A percentile compares a stretch with the other conserved stretches of the same genome.
phyloP scores from a whole-genome alignment of 2,888 invertebrate genomes.

The Heliconius cydno region DNA sequence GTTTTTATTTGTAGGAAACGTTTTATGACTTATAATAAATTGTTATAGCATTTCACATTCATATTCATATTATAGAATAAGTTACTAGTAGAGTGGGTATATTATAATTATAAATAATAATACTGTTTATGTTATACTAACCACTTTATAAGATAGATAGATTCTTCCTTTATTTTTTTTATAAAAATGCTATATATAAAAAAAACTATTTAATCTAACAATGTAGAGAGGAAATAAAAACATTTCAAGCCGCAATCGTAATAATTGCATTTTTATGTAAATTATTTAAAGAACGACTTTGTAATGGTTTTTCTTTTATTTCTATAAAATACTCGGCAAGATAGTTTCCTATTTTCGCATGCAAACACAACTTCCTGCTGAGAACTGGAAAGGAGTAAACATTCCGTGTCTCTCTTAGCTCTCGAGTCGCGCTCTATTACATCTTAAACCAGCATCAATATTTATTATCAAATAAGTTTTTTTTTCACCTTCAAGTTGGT shows the following conservation, averaged over 20 bases:
- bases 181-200: not conserved
- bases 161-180: not conserved
- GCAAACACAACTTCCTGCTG: conserved; percentile 29
- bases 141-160: too few species aligned
- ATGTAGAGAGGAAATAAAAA: too few species aligned
- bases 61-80: not conserved
- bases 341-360: conserved; percentile 18
- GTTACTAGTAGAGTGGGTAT: not conserved
- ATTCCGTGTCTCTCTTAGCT: conserved; percentile 17
- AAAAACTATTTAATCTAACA: not conserved
- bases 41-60: not conserved
- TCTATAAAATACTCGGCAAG: conserved; percentile 22
- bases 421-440: conserved; percentile 35
- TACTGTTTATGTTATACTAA: too few species aligned
- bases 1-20: conserved; percentile 11
- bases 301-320: conserved; percentile 2
- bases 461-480: not conserved
- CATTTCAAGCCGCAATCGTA: not conserved
- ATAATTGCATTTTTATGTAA: conserved; percentile 11
- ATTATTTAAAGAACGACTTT: not conserved
- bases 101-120: not conserved
- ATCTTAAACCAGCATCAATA: conserved; percentile 17
- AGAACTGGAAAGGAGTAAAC: conserved; percentile 30
- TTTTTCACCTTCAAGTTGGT: not conserved
- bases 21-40: conserved; percentile 8